Base-by-base conservation (phyloP, 2,797 vertebrate species). In the Rhinogobio ventralis region DNA sequence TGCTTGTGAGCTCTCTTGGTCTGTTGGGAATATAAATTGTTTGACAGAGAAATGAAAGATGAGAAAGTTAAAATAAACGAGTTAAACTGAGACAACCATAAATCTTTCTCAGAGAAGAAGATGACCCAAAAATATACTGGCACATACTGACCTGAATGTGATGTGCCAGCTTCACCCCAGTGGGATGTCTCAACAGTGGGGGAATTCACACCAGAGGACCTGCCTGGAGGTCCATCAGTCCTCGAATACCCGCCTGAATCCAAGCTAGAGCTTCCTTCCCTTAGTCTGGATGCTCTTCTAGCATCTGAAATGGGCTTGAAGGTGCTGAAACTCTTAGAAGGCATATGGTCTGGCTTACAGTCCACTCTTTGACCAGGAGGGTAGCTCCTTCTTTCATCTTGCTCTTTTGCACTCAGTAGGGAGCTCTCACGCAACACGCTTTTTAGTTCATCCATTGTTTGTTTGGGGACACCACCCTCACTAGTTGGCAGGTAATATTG, bases 371-470 rank as follows among this genome's bases (percentile, higher is more conserved):
- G 85, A 28, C 90, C 42, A 0, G 89, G 91, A 72, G 93, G 91
- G 86, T 92, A 91, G 46, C 90, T 93, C 66, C 89, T 93, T 6
- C 84, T 81, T 1, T 87, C 91, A 17, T 91, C 90, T 79, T 23
- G 91, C 2, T 86, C 90, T 62, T 86, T 77, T 23, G 69, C 68
- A 85, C 85, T 74, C 49, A 87, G 46, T 25, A 93, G 78, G 33
- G 92, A 88, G n/a, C 91, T 92, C 30, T 95, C 94, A 69, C 86
- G 94, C 51, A 95, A 86, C 28, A 95, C 85, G 57, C 85, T 94
- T 93, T 95, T 96, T 82, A 95, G 80, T 86, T 97, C 94, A 60
- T 94, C 93, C 73, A 96, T 77, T 60, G 95, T 95, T 90, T 87
- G 91, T 85, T 92, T 95, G 36, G 95, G 91, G 85, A 94, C 83